Percentiles rank a stretch among this genome's conserved stretches.
Conservation (phyloP, 2,888 invertebrate species). For the Pristionchus fissidentatus region DNA sequence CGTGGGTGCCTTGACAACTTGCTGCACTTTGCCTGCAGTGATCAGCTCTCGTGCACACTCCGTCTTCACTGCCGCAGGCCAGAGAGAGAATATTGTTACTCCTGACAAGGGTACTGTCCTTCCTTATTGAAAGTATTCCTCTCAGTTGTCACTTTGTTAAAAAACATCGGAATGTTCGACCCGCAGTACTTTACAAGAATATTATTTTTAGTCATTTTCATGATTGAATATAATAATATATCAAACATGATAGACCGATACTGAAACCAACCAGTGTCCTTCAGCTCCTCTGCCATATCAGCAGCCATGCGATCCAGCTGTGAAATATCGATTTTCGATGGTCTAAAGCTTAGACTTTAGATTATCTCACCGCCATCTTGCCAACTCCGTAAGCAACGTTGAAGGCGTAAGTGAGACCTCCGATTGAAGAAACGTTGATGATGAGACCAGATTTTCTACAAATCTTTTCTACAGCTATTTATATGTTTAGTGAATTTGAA, state of each 20-base stretch:
- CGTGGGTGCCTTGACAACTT: slow-evolving; percentile 46
- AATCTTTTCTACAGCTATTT: not conserved
- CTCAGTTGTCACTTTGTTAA: too few species aligned
- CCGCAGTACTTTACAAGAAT: too few species aligned
- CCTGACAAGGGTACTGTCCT: slow-evolving; percentile 12
- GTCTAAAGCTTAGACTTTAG: not conserved
- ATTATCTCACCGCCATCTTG: slow-evolving; percentile 76
- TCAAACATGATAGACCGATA: too few species aligned
- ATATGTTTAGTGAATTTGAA: too few species aligned
- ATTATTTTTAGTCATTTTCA: too few species aligned
- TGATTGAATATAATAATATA: too few species aligned
- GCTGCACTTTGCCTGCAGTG: slow-evolving; percentile 38
- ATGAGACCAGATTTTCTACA: slow-evolving; percentile 75
- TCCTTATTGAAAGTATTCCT: too few species aligned
- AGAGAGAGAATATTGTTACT: slow-evolving; percentile 77
- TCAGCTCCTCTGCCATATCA: slow-evolving; percentile 77
- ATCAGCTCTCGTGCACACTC: slow-evolving; percentile 50
- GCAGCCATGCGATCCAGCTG: slow-evolving; percentile 77
- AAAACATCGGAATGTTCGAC: not conserved
- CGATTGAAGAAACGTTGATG: slow-evolving; percentile 76
- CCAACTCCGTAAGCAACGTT: slow-evolving; percentile 78
- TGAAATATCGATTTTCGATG: not conserved
- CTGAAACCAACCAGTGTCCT: slow-evolving; percentile 68
- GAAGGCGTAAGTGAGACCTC: slow-evolving; percentile 77
- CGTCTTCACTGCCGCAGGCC: slow-evolving; percentile 77